phyloP scores from a whole-genome alignment of 2,113 vertebrate genomes.

The Crotalus tigris region DNA sequence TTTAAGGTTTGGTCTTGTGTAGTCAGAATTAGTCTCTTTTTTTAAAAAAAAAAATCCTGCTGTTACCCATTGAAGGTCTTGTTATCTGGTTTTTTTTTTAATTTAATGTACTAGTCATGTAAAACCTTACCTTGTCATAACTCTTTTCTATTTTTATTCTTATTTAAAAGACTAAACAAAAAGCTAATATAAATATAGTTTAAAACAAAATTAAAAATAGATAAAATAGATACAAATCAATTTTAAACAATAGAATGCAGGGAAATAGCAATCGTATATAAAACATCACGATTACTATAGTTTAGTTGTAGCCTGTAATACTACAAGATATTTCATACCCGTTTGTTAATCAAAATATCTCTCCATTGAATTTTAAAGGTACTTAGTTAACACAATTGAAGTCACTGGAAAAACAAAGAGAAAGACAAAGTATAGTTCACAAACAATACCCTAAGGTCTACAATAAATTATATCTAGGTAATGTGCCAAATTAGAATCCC shows the following conservation, averaged over 20 bases:
- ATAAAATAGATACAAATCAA: not conserved
- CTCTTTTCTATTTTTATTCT: not conserved
- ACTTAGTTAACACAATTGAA: not conserved
- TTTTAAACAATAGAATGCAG: not conserved
- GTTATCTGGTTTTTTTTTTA: not conserved
- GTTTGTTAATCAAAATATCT: not conserved
- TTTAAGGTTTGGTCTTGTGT: not conserved
- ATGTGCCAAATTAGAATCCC: not conserved
- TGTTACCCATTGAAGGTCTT: not conserved
- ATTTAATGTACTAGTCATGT: not conserved
- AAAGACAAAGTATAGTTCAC: not conserved
- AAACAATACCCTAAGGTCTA: not conserved
- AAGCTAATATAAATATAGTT: not conserved
- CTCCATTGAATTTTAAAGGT: not conserved
- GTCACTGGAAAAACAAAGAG: not conserved
- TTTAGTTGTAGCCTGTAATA: not conserved
- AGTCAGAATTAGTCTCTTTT: not conserved
- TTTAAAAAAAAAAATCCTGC: not conserved
- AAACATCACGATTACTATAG: not conserved
- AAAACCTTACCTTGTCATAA: not conserved
- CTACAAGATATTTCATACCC: not conserved
- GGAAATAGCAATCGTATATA: not conserved
- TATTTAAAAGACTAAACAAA: not conserved
- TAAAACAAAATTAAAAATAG: not conserved
- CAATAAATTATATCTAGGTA: not conserved